phyloP scores from a whole-genome alignment of 2,888 invertebrate species.

The Adelphocoris suturalis region DNA sequence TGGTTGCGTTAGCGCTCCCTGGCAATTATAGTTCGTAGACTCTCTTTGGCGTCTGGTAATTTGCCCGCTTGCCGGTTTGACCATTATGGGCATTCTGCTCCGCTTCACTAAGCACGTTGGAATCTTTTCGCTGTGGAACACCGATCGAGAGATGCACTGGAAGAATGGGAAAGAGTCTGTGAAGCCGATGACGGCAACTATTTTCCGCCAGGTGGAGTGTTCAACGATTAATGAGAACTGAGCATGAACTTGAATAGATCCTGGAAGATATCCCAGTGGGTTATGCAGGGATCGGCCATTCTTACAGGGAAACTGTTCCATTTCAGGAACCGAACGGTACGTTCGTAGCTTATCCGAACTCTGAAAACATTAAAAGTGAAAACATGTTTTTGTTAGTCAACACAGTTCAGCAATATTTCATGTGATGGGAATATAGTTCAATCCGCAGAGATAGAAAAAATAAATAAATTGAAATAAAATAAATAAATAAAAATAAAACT shows the following conservation, averaged over 20 bases:
- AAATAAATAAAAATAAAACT: no score
- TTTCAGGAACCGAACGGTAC: no score
- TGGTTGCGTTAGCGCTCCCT: neutral
- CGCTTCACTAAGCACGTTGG: neutral
- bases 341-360: no score
- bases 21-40: conserved; percentile 13
- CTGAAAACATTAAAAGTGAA: no score
- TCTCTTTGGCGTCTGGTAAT: neutral
- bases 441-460: no score
- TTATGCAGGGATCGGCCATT: no score
- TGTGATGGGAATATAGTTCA: no score
- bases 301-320: no score
- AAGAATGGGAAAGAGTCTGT: neutral
- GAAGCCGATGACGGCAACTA: neutral
- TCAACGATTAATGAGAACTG: neutral
- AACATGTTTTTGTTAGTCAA: no score
- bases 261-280: neutral
- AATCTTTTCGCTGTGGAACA: neutral
- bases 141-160: neutral
- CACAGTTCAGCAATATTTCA: no score
- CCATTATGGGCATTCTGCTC: neutral
- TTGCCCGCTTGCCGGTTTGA: neutral
- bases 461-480: no score
- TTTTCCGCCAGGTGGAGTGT: neutral
- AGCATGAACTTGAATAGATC: neutral